phyloP scores from a whole-genome alignment of 1,140 invertebrate genomes.

The Octopus bimaculoides region DNA sequence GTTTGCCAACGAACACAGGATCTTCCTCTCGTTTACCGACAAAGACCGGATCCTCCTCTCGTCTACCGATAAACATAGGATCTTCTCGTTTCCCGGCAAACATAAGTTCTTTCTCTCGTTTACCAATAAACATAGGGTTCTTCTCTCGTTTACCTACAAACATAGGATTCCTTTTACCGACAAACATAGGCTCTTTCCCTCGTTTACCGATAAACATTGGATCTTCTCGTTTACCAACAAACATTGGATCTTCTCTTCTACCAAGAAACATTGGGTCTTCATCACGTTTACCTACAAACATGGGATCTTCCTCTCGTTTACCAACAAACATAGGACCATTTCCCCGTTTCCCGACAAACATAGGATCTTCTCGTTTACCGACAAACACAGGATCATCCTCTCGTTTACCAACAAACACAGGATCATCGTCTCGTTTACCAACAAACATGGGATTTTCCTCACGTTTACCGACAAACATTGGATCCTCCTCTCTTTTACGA shows the following conservation, averaged over 20 bases:
- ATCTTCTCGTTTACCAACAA: slow-evolving; percentile 19
- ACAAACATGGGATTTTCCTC: neutral
- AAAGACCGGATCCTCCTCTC: neutral
- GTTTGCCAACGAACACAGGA: neutral
- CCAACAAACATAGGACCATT: slow-evolving; percentile 20
- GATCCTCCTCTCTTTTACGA: neutral
- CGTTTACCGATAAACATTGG: slow-evolving; percentile 8
- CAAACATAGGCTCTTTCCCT: neutral
- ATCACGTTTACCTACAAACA: slow-evolving; percentile 20
- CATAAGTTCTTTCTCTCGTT: neutral
- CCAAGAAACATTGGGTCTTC: neutral
- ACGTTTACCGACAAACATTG: slow-evolving; percentile 11
- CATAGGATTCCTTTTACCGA: slow-evolving; percentile 1
- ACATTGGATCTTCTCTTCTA: slow-evolving; percentile 10
- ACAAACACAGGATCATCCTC: slow-evolving; percentile 21
- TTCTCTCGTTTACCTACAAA: neutral
- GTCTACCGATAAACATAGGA: neutral
- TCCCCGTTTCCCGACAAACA: slow-evolving; percentile 23
- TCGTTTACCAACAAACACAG: slow-evolving; percentile 21
- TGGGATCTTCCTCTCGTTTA: slow-evolving; percentile 18
- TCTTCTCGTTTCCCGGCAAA: neutral
- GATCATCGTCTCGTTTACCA: neutral
- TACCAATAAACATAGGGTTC: neutral
- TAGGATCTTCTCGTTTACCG: slow-evolving; percentile 23
- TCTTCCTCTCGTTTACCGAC: neutral